Evolutionary conservation across 2,888 invertebrate species (phyloP).

Genomic region (Entomobrya multifasciata): DNA sequence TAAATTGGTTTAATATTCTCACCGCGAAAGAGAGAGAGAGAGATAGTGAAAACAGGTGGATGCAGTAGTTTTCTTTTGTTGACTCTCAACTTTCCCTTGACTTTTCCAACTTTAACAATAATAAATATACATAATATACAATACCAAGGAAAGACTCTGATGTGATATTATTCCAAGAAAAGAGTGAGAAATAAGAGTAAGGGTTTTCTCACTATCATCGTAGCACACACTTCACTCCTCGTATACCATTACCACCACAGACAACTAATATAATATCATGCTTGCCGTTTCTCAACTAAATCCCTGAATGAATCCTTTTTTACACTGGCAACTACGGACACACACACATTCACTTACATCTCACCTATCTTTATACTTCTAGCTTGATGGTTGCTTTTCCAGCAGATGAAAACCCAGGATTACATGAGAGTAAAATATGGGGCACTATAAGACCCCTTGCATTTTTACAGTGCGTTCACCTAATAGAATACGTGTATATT

Average conservation of each 20-base stretch:
- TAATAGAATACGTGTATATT: too few species aligned
- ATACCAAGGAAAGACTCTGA: too few species aligned
- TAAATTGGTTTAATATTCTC: constrained; percentile 15
- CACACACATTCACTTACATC: neutral
- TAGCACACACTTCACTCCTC: too few species aligned
- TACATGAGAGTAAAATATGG: too few species aligned
- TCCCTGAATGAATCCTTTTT: too few species aligned
- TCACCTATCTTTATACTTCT: neutral
- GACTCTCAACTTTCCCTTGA: constrained; percentile 30
- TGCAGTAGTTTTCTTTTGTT: constrained; percentile 33
- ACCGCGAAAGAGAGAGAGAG: neutral
- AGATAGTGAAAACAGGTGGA: constrained; percentile 56
- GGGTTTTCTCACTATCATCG: neutral
- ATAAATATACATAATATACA: too few species aligned
- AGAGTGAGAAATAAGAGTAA: constrained; percentile 10
- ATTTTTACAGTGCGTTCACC: too few species aligned
- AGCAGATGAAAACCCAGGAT: too few species aligned
- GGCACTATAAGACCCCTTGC: too few species aligned
- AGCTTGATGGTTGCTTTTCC: neutral
- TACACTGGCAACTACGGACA: neutral
- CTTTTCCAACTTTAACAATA: neutral
- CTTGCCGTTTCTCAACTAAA: neutral
- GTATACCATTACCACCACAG: neutral
- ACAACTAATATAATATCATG: neutral
- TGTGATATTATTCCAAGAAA: neutral